These are phyloP conservation scores for Tricholauxania praeusta DNA, from an alignment of 2,888 invertebrate genomes.

Conservation along the genomic window DNA sequence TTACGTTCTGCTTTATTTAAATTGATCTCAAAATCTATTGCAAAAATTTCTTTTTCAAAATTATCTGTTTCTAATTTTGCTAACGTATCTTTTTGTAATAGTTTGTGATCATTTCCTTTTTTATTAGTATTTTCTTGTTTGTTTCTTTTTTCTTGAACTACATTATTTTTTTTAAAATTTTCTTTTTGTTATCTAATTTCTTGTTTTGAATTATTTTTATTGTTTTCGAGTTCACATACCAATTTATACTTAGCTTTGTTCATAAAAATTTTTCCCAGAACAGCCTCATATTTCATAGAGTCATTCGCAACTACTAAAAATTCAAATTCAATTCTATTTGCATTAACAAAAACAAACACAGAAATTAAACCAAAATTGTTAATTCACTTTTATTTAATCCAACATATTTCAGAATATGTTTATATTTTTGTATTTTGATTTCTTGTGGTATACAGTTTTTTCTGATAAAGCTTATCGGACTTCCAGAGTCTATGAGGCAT, in stretches of 20 bases:
- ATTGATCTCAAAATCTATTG: too few relatives aligned
- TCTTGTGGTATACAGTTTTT: slow-evolving; percentile 28
- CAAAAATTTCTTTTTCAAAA: too few relatives aligned
- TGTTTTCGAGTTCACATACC: slow-evolving; percentile 12
- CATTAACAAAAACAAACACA: slow-evolving; percentile 32
- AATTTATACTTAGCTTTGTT: slow-evolving; percentile 17
- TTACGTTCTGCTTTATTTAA: too few relatives aligned
- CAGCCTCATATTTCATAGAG: slow-evolving; percentile 32
- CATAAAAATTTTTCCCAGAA: slow-evolving; percentile 35
- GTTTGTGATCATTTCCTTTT: too few relatives aligned
- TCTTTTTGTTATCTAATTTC: too few relatives aligned
- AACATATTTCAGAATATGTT: slow-evolving; percentile 30
- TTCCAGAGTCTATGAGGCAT: slow-evolving; percentile 46
- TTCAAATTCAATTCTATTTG: slow-evolving; percentile 27
- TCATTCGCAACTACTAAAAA: slow-evolving; percentile 26
- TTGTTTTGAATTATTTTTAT: background rate
- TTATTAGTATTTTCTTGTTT: too few relatives aligned
- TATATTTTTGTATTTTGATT: slow-evolving; percentile 3
- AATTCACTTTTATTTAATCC: slow-evolving; percentile 43
- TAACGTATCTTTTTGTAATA: too few relatives aligned
- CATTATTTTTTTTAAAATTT: too few relatives aligned
- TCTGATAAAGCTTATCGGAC: slow-evolving; percentile 41
- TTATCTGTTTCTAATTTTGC: too few relatives aligned
- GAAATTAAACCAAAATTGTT: slow-evolving; percentile 33
- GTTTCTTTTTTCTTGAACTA: too few relatives aligned